These are phyloP conservation scores for Rhabdomys dilectus DNA, from an alignment of 2,113 vertebrate genomes.

Conservation along the genomic window DNA sequence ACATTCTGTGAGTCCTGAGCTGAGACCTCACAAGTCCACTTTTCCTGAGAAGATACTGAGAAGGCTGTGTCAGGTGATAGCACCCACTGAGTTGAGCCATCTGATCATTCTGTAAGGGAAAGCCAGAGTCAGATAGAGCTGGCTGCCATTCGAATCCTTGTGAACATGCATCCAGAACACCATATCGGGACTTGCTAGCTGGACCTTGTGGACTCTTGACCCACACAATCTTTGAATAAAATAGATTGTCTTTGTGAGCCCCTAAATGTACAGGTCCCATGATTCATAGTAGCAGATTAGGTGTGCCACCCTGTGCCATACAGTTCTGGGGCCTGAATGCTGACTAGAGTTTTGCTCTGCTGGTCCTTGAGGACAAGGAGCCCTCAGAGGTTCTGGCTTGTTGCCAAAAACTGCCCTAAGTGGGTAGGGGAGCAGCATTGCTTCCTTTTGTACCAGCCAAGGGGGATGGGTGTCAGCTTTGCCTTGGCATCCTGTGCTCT, in stretches of 20 bases:
- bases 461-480: no score
- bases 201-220: not conserved
- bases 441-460: not conserved
- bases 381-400: not conserved
- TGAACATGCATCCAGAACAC: accelerated
- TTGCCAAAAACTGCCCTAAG: not conserved
- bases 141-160: not conserved
- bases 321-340: not conserved
- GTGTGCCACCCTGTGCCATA: not conserved
- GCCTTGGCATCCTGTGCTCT: not conserved
- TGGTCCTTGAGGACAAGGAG: not conserved
- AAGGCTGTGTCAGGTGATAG: not conserved
- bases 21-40: accelerated
- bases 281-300: accelerated
- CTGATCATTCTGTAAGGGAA: accelerated
- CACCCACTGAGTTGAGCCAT: not conserved
- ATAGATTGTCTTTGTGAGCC: accelerated
- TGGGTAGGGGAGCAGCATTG: accelerated
- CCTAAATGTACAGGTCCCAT: accelerated
- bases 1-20: not conserved
- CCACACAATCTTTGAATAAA: accelerated
- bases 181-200: not conserved
- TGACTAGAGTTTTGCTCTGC: not conserved
- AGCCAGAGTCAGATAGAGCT: not conserved
- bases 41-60: accelerated